Conservation (phyloP, 1,140 invertebrate genomes). For the Pollicipes pollicipes region DNA sequence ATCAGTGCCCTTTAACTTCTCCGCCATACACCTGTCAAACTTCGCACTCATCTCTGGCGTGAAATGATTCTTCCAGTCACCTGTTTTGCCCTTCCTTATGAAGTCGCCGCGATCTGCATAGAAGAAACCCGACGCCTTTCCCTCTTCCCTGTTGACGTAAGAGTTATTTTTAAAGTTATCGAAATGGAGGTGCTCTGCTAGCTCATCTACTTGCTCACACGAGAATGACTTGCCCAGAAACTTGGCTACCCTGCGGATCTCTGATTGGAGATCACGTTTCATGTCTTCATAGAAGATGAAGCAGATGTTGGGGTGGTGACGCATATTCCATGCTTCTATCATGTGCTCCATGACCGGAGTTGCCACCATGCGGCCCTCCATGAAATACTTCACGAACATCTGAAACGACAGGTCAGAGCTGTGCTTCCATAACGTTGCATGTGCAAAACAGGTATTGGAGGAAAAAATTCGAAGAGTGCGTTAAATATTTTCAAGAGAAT, state of each 20-base stretch:
- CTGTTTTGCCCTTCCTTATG: conserved; percentile 18
- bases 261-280: conserved; percentile 14
- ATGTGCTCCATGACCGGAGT: conserved; percentile 15
- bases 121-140: conserved; percentile 23
- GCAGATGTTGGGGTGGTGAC: conserved; percentile 17
- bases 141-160: conserved; percentile 21
- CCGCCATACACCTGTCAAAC: too few relatives aligned
- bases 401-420: neutral
- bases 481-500: too few relatives aligned
- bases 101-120: conserved; percentile 23
- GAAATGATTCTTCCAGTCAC: too few relatives aligned
- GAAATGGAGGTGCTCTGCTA: too few relatives aligned
- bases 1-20: too few relatives aligned
- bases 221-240: conserved; percentile 26
- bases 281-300: conserved; percentile 21
- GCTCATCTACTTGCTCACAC: conserved; percentile 19
- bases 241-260: conserved; percentile 23
- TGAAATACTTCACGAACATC: conserved; percentile 7
- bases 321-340: conserved; percentile 17
- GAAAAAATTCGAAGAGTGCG: too few relatives aligned
- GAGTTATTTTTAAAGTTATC: conserved; percentile 28
- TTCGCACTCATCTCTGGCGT: too few relatives aligned
- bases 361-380: conserved; percentile 6
- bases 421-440: too few relatives aligned
- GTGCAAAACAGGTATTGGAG: too few relatives aligned